Conservation (phyloP, 2,797 vertebrate genomes). For the Halcyon chelicuti region DNA sequence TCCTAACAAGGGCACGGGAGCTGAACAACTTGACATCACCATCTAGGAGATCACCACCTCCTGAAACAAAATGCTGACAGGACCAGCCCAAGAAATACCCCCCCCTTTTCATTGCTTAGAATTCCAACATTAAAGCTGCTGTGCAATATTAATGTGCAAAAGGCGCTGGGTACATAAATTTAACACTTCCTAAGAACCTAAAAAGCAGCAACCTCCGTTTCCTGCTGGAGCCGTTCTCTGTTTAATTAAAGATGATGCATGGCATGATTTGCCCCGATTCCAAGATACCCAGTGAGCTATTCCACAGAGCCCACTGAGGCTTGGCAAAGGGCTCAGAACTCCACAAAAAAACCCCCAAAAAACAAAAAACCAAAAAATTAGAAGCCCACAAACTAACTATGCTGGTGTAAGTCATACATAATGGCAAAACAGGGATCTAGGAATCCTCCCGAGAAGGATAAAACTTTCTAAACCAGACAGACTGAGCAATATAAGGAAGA, state of each 20-base stretch:
- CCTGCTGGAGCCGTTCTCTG: neutral
- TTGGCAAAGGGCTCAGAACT: neutral
- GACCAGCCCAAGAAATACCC: neutral
- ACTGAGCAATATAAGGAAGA: constrained; percentile 39
- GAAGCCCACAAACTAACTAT: constrained; percentile 12
- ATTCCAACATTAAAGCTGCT: neutral
- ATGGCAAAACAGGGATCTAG: constrained; percentile 19
- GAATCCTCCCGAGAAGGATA: constrained; percentile 26
- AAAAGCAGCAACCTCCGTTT: neutral
- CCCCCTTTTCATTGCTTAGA: rapidly evolving
- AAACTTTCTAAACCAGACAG: constrained; percentile 53
- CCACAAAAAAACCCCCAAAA: neutral
- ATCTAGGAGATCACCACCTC: neutral
- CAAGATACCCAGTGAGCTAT: neutral
- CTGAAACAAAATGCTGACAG: rapidly evolving
- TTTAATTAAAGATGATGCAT: neutral
- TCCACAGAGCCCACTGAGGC: neutral
- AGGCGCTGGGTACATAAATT: neutral
- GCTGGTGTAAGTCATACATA: constrained; percentile 1
- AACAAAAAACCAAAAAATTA: neutral
- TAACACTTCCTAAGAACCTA: neutral
- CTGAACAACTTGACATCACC: neutral
- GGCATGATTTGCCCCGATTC: neutral
- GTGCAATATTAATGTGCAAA: rapidly evolving
- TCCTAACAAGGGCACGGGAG: neutral